phyloP scores from a whole-genome alignment of 1,140 invertebrate genomes.

The Calycopis cecrops region DNA sequence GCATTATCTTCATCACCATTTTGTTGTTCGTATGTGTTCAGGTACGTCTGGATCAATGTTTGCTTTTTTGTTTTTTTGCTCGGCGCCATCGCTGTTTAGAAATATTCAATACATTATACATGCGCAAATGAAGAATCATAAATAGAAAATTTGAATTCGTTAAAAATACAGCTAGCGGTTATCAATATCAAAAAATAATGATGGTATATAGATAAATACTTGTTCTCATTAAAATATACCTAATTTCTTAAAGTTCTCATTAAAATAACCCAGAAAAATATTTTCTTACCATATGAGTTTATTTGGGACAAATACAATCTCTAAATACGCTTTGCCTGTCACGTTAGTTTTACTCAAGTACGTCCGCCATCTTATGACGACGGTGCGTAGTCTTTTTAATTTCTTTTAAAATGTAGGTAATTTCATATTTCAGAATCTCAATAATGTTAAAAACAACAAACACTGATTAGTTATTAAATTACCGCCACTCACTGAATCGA shows the following conservation, averaged over 20 bases:
- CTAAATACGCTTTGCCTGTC: too few species aligned
- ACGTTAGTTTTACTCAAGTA: not conserved
- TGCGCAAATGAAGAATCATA: too few species aligned
- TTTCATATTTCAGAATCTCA: not conserved
- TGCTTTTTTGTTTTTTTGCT: slow-evolving; percentile 36
- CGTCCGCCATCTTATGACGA: slow-evolving; percentile 39
- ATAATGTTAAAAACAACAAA: slow-evolving; percentile 18
- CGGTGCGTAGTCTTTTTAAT: not conserved
- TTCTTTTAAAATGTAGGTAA: not conserved
- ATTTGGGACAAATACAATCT: too few species aligned
- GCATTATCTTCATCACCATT: slow-evolving; percentile 17
- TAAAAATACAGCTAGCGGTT: too few species aligned
- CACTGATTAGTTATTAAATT: slow-evolving; percentile 38
- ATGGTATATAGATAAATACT: too few species aligned
- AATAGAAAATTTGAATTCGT: too few species aligned
- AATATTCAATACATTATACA: slow-evolving; percentile 6
- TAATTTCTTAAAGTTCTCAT: too few species aligned
- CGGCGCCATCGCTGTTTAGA: slow-evolving; percentile 34
- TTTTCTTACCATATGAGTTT: too few species aligned
- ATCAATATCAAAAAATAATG: too few species aligned
- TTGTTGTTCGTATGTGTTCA: slow-evolving; percentile 33
- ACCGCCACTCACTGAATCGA: slow-evolving; percentile 41
- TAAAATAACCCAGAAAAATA: too few species aligned
- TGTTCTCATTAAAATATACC: too few species aligned
- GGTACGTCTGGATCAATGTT: slow-evolving; percentile 33